Base-by-base conservation (phyloP, 2,797 vertebrate species). In the Diplodus sargus region DNA sequence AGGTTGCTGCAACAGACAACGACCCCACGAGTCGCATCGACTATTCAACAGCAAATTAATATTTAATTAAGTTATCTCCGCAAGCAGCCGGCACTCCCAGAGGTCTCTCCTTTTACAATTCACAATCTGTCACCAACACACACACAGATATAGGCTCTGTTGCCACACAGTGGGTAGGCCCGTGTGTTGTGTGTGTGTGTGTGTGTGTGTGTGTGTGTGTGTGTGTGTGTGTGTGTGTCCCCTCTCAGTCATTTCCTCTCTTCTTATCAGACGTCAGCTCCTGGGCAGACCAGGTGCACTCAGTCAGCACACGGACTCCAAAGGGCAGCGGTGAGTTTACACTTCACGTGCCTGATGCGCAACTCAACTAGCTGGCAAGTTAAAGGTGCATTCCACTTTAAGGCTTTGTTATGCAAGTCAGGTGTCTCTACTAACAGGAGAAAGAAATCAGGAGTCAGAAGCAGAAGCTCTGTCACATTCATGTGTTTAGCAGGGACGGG, bases 241-340 rank as follows among this genome's bases (percentile, higher is more conserved):
- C n/a, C 14, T 66, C 25, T 48, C 20, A 77, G 42, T 70, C n/a
- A 51, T 51, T 70, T 72, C 45, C 34, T 30, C 17, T 64, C 15
- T 92, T 64, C 15, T 92, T 90, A 91, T 93, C 87, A 81, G 48
- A 34, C 14, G 9, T 42, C 82, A 72, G 45, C 53, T 81, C 52
- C 45, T 69, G 58, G 52, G n/a, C 75, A 57, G 70, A 67, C 28
- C 65, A 64, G 51, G 47, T 74, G 39, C 43, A 39, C 49, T 78
- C 69, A 72, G 67, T 74, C 64, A 84, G 79, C 48, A 52, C 9
- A 45, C 49, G 42, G 34, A 71, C 69, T 89, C 85, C 88, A 92
- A 93, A 93, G 90, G 72, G 56, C 89, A 87, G n/a, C 1, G 1
- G 5, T 28, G 14, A 23, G 34, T 25, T 13, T 51, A 42, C 28